phyloP scores from a whole-genome alignment of 2,888 invertebrate genomes.

The Ommatoiulus sabulosus region DNA sequence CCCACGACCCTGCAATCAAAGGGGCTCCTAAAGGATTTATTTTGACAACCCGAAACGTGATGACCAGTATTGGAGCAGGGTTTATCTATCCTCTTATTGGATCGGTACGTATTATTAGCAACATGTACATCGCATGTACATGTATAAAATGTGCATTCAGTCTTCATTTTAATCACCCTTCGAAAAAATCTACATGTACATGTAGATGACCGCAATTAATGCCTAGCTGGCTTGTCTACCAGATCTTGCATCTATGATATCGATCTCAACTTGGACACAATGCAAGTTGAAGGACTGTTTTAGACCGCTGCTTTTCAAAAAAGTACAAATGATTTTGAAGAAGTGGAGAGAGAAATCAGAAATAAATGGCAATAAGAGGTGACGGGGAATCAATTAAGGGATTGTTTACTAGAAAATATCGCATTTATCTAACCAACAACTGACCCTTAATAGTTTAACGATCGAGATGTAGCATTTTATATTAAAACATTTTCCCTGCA shows the following conservation, averaged over 20 bases:
- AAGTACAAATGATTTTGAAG: too few species aligned
- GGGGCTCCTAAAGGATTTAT: conserved; percentile 94
- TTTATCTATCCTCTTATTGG: conserved; percentile 95
- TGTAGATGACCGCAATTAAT: conserved; percentile 93
- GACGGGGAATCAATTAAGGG: too few species aligned
- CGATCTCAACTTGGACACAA: conserved; percentile 89
- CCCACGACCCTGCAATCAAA: conserved; percentile 88
- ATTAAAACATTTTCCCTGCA: too few species aligned
- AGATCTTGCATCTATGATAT: conserved; percentile 97
- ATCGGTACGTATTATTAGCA: conserved; percentile 74
- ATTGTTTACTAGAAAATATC: too few species aligned
- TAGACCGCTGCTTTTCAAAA: conserved; percentile 68
- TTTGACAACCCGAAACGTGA: conserved; percentile 86
- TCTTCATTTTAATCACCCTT: conserved; percentile 42
- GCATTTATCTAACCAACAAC: too few species aligned
- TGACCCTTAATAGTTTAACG: too few species aligned
- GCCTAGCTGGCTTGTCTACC: conserved; percentile 96
- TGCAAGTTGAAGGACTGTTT: conserved; percentile 94
- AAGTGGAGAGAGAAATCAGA: too few species aligned
- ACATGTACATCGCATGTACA: neutral
- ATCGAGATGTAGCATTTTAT: too few species aligned
- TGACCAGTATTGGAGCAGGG: conserved; percentile 93
- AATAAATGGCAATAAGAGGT: too few species aligned
- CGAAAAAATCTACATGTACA: too few species aligned
- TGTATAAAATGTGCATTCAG: neutral